Percentiles rank a stretch among this genome's conserved stretches.
phyloP scores from a whole-genome alignment of 2,113 vertebrate species.

The Spermophilus dauricus region DNA sequence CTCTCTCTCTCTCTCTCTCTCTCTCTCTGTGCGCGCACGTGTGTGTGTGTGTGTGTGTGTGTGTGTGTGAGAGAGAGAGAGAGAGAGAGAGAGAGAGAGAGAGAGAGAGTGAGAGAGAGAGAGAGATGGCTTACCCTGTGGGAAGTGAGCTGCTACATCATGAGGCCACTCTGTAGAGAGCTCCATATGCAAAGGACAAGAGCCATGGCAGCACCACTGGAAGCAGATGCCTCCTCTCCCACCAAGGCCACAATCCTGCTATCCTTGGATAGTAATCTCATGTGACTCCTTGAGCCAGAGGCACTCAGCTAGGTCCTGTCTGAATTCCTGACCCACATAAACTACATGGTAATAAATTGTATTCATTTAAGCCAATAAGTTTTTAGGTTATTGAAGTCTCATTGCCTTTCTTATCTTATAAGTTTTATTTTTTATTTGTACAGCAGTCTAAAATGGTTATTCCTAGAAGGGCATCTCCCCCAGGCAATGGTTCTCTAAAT shows the following conservation, averaged over 20 bases:
- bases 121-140: not conserved
- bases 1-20: rapidly evolving
- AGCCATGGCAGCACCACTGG: not conserved
- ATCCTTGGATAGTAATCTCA: not conserved
- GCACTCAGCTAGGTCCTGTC: not conserved
- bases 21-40: no score
- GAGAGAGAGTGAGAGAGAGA: no score
- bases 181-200: not conserved
- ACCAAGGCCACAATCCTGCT: not conserved
- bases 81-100: no score
- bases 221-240: not conserved
- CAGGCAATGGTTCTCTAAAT: not conserved
- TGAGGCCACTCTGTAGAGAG: not conserved
- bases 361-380: not conserved
- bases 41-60: not conserved
- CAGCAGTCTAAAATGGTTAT: not conserved
- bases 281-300: not conserved
- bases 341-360: not conserved
- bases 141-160: not conserved
- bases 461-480: not conserved
- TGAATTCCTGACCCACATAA: not conserved
- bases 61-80: no score
- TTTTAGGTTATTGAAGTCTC: not conserved
- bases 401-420: not conserved
- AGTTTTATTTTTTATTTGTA: not conserved